Conservation (phyloP, 2,888 invertebrate genomes). For the Drosophila recens region DNA sequence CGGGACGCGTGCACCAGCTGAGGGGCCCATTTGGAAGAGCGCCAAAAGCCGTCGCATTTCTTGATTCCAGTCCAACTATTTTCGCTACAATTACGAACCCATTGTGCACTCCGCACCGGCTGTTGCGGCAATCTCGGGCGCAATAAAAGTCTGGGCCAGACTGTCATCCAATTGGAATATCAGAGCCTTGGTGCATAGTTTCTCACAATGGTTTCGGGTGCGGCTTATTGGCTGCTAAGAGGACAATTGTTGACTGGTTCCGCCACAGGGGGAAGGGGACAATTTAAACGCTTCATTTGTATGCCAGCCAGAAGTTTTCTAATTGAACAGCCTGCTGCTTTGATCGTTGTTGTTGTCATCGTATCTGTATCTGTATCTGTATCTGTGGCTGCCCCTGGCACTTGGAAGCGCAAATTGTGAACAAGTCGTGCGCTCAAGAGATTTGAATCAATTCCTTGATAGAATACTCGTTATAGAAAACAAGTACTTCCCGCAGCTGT, state of each 20-base stretch:
- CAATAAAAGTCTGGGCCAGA: conserved; percentile 49
- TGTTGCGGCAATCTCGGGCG: conserved; percentile 42
- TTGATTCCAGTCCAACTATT: conserved; percentile 47
- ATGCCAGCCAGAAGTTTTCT: conserved; percentile 49
- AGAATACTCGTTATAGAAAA: background rate
- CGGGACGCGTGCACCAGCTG: conserved; percentile 32
- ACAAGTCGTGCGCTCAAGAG: conserved; percentile 21
- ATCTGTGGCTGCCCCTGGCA: conserved; percentile 14
- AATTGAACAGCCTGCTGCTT: conserved; percentile 44
- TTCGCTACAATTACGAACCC: conserved; percentile 50
- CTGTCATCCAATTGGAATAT: conserved; percentile 22
- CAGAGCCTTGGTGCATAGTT: conserved; percentile 30
- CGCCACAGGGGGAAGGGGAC: conserved; percentile 5
- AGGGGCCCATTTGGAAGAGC: conserved; percentile 41
- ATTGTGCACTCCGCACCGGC: conserved; percentile 45
- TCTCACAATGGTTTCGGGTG: conserved; percentile 42
- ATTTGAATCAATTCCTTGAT: conserved; percentile 27
- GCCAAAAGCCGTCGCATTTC: conserved; percentile 40
- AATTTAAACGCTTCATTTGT: conserved; percentile 64
- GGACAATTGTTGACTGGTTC: conserved; percentile 44
- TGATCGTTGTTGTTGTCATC: conserved; percentile 16
- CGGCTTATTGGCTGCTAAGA: conserved; percentile 62
- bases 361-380: background rate
- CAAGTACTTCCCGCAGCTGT: background rate
- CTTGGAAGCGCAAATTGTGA: conserved; percentile 19